Evolutionary conservation across 2,888 invertebrate species (phyloP).

Genomic region (Oasisia sp.): DNA sequence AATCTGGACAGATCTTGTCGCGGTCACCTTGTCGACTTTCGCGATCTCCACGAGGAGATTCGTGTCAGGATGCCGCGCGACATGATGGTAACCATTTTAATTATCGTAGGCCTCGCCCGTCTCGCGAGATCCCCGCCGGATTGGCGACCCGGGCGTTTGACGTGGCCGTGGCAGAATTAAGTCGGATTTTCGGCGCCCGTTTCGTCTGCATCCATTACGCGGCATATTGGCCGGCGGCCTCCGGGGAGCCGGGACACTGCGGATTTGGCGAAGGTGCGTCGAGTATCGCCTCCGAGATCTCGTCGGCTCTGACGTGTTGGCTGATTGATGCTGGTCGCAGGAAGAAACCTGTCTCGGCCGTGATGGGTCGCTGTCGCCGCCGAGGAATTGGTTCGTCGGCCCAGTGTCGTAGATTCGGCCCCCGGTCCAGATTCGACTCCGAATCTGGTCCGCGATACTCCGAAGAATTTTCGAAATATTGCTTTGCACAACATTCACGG

Average conservation of each 20-base stretch:
- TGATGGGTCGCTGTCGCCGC: not conserved
- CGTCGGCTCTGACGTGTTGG: not conserved
- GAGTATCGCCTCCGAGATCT: not conserved
- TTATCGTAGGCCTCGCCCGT: not conserved
- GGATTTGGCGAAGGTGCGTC: not conserved
- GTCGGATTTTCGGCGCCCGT: conserved; percentile 17
- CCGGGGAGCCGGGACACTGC: not conserved
- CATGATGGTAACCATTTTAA: not conserved
- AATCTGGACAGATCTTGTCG: not conserved
- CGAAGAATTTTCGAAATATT: too few relatives aligned
- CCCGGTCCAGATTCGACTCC: too few relatives aligned
- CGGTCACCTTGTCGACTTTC: not conserved
- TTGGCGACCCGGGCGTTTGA: not conserved
- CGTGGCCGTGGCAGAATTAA: not conserved
- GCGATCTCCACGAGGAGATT: not conserved
- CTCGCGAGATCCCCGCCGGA: not conserved
- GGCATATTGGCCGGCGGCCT: not conserved
- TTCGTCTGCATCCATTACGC: conserved; percentile 7
- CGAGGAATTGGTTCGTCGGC: not conserved
- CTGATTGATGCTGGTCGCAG: not conserved
- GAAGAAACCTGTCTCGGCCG: conserved; percentile 7
- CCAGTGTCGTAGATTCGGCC: not conserved
- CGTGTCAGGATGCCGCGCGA: not conserved
- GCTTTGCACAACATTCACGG: too few relatives aligned
- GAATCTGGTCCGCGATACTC: too few relatives aligned